A percentile compares a stretch with the other conserved stretches of the same genome.
phyloP scores from a whole-genome alignment of 1,140 invertebrate genomes.

The Delia radicum region DNA sequence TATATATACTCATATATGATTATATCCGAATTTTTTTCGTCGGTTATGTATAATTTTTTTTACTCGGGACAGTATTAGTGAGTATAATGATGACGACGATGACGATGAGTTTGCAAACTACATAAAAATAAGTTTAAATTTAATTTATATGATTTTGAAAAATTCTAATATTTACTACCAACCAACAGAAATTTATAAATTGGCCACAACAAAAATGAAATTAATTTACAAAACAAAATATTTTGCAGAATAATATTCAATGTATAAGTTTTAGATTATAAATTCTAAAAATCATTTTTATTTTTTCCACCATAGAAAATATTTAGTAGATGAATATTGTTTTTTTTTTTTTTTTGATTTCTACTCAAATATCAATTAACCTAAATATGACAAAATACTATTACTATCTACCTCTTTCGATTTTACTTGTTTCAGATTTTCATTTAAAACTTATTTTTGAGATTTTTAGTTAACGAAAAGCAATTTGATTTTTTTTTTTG shows the following conservation, averaged over 20 bases:
- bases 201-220: neutral
- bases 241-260: neutral
- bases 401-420: neutral
- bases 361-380: neutral
- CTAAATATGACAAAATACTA: neutral
- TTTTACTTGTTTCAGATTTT: neutral
- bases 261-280: neutral
- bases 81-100: no score
- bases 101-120: neutral
- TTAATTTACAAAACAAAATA: neutral
- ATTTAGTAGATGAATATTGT: neutral
- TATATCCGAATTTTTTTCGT: no score
- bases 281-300: no score
- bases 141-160: conserved; percentile 14
- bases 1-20: no score
- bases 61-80: no score
- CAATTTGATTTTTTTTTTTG: neutral
- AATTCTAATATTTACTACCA: neutral
- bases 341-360: neutral
- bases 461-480: neutral
- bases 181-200: neutral
- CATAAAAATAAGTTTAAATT: neutral
- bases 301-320: neutral
- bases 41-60: no score
- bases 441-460: neutral